Base-by-base conservation (phyloP, 2,888 invertebrate genomes). In the Laothoe populi region DNA sequence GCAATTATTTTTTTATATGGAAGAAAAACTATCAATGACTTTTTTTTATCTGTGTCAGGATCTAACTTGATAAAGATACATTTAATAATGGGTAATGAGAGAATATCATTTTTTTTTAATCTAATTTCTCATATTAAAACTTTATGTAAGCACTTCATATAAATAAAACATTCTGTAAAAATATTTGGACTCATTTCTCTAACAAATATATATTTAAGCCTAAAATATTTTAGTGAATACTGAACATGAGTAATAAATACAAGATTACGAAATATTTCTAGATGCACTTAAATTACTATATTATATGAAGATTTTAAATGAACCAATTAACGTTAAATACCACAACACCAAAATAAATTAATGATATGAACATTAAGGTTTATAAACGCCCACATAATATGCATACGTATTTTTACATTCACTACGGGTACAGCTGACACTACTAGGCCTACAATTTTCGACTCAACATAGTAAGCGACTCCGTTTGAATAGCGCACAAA, bases 341-440 rank as follows among this genome's bases (percentile, higher is more conserved):
- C 19, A 19, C 4, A 19, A 4, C 4, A 4, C 3, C 1, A 11
- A 19, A 11, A 13, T 53, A 5, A 35, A 21, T 35, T 35, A 53
- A 35, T 53, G 35, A 13, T 53, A 21, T 53, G 19, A 35, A 35
- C 53, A 35, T 53, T 31, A 21, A 8, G 31, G 10, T 8, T 16
- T 31, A 35, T 53, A 35, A 35, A 35, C 35, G 35, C 53, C 53
- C 53, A 53, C 53, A 31, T 53, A 53, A n/a, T 62, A 76, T 76
- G 76, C 73, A 78, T 76, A 77, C 78, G 76, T 79, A 77, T 71
- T 69, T 71, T 63, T 73, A 72, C 75, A 71, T 75, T 78, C 77
- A 77, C 74, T 75, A 76, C 65, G 68, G 62, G 71, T 68, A 78
- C 81, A 78, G 81, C 77, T 81, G 82, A 85, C 81, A 78, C 78